Evolutionary conservation across 1,140 invertebrate species (phyloP), one percentile per base, ranked within the genome.

Genomic region (Cherax quadricarinatus): DNA sequence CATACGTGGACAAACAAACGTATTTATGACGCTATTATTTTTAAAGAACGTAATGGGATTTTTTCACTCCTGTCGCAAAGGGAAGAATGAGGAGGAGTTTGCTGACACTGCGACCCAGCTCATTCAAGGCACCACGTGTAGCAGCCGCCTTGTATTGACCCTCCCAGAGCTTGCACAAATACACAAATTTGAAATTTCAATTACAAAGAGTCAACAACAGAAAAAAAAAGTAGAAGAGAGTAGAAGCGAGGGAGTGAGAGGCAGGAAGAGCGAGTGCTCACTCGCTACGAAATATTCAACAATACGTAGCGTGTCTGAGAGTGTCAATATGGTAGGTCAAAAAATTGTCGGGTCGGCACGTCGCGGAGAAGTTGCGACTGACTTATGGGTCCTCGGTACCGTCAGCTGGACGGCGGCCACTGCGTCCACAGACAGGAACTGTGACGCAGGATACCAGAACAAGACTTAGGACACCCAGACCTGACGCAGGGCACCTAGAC

Each of bases 171-270:
- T 12, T 4, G 81, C 57, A 60, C 81, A 83, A 83, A 83, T 83
- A 83, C 51, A 57, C 81, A 60, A 53, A 83, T 83, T 83, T 83
- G 81, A 83, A 83, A 83, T 83, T 83, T 83, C 81, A 83, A 83
- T 83, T 83, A 83, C 81, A 57, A 60, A 83, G 51, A 24, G 57
- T 83, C 81, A 83, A 83, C 81, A 83, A 41, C 30, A 41, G 30
- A 41, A 41, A 41, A 41, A 60, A 83, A 83, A 83, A 60, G 57
- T 21, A 60, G 49, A 83, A 83, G 53, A 83, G 57, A 83, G 57
- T 60, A 57, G 18, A 60, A 51, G 51, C 81, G 49, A 10, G 24
- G 81, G 81, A 83, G 30, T 41, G 30, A 41, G 30, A 41, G 30
- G 30, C 0, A 41, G 51, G 81, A 51, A 21, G 81, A 6, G 16